These are phyloP conservation scores for Platorchestia sp. DNA, from an alignment of 1,140 invertebrate species.

Conservation along the genomic window DNA sequence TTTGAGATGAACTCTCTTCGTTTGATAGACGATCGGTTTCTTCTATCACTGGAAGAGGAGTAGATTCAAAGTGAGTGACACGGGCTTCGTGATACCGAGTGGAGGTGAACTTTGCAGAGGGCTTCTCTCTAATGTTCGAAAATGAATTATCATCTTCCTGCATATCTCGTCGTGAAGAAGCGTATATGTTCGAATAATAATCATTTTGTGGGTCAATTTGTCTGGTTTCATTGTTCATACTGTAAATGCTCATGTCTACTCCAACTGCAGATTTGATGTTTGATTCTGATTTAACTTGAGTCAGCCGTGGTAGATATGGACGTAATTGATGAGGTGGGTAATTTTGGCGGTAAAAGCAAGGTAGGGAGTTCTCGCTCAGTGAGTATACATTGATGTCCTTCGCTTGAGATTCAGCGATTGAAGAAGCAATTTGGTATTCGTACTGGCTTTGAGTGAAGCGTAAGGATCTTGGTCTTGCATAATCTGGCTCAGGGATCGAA, in stretches of 20 bases:
- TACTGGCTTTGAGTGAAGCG: not conserved
- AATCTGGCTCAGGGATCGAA: slow-evolving; percentile 19
- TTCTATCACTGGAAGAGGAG: slow-evolving; percentile 35
- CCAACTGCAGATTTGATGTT: not conserved
- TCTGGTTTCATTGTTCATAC: not conserved
- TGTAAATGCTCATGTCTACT: not conserved
- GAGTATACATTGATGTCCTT: not conserved
- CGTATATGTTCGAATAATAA: not conserved
- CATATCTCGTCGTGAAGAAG: not conserved
- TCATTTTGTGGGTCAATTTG: not conserved
- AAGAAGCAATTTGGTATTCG: not conserved
- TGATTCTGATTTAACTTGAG: not conserved
- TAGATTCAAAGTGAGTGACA: slow-evolving; percentile 34
- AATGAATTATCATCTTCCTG: not conserved
- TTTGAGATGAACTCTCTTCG: slow-evolving; percentile 19
- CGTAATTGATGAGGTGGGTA: not conserved
- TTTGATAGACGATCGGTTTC: slow-evolving; percentile 19
- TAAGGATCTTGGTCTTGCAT: slow-evolving; percentile 10
- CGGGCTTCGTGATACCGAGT: not conserved
- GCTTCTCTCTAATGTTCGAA: not conserved
- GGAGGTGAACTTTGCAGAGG: not conserved
- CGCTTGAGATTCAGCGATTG: not conserved
- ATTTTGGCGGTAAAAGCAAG: not conserved
- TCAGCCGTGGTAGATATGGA: not conserved
- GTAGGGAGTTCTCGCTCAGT: not conserved